Evolutionary conservation across 1,140 invertebrate genomes (phyloP), one percentile per base, ranked within the genome.

Genomic region (Drosophila equinoxialis): DNA sequence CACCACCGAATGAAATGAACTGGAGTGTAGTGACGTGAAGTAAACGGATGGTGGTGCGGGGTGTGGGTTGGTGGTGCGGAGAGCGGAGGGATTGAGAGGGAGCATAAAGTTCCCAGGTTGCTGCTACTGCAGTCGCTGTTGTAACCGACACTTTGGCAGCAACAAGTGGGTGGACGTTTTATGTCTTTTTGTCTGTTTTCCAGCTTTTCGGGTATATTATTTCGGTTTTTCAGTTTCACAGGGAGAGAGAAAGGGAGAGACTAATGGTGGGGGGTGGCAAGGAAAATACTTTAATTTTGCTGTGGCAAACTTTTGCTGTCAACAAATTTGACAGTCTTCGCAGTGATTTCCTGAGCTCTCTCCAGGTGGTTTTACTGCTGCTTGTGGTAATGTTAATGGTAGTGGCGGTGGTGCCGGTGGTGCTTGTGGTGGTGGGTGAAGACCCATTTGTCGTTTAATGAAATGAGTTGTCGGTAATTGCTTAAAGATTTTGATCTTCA

Each of bases 111-210:
- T 66, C 65, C 71, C 66, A 64, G 42, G 66, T 54, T 74, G 65
- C 67, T 71, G 60, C 70, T 11, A 37, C 41, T 45, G 68, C 58
- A 20, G 17, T 62, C 63, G 42, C 51, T 14, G 39, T 70, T 60
- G 77, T 77, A 87, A 87, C 84, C 80, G 84, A 87, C 84, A 89
- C 84, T 84, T 89, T 75, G 84, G 80, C 84, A 84, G 84, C 84
- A 87, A 77, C 84, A 87, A 87, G 84, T 87, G 84, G 84, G 84
- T 89, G 84, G 84, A 87, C 84, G 74, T 87, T 87, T 51, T 89
- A 87, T 84, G 84, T 89, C 84, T 89, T 77, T 89, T 87, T 87
- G 84, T 87, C 75, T 87, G 87, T 54, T 48, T 79, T 82, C 83
- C 69, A 42, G 26, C 69, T 33, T 75, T 51, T 65, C 71, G 67